Evolutionary conservation across 2,797 vertebrate species (phyloP), one percentile per base, ranked within the genome.

Genomic region (Ctenosaura bakeri): DNA sequence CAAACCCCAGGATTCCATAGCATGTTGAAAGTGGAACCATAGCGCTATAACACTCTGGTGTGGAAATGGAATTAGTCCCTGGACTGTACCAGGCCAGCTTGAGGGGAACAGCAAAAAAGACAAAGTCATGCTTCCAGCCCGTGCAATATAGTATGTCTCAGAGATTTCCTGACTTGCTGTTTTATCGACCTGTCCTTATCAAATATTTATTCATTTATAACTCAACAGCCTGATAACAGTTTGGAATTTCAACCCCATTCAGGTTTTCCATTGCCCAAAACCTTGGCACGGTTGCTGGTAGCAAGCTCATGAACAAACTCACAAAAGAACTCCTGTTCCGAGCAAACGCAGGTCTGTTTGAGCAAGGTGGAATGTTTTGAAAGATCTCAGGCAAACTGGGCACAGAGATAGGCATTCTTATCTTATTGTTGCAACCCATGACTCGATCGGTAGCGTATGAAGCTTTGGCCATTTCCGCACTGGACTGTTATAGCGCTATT

Each of bases 181-280:
- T 76, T 71, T 80, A 73, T 86, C 73, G 38, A 38, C 42, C 71
- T 29, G 4, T 78, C 76, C 38, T 90, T 86, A 74, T 86, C 77
- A 90, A 78, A 6, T 22, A 24, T 81, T 89, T 86, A 35, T 81
- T 90, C 77, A 82, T 90, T 74, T 82, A 82, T 54, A 62, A 22
- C 52, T 62, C 62, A 80, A 26, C 26, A 6, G 26, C 54, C 50
- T 42, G 76, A 62, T 64, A 46, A 82, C 74, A n/a, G 66, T 62
- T 82, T 86, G 78, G 84, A 86, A 81, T 82, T 50, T 64, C 78
- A 86, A 73, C 54, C 78, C 50, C 35, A 8, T 73, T 50, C 50
- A 12, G 64, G 83, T 32, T 81, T 80, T 46, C 84, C 64, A 14
- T 62, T 80, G 89, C 59, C 26, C 59, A 35, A 56, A 85, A 29